Conservation (phyloP, 2,888 invertebrate genomes). For the Drosophila mulleri region DNA sequence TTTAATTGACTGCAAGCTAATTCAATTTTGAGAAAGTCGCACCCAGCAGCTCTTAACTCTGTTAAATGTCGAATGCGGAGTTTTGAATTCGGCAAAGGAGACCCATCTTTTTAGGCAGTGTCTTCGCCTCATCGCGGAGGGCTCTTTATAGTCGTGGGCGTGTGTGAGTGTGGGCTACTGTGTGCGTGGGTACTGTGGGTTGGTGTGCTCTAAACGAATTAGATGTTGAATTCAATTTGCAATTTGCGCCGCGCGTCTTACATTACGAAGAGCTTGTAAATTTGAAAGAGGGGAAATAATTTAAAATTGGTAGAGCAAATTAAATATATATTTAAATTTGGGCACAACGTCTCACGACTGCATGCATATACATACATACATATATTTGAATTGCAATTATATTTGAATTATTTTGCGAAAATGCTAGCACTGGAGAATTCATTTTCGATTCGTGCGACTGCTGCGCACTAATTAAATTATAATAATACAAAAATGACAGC, state of each 20-base stretch:
- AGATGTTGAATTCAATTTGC: slow-evolving; percentile 55
- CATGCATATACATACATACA: neutral
- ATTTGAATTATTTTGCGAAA: slow-evolving; percentile 58
- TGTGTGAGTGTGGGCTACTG: neutral
- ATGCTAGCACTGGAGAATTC: slow-evolving; percentile 13
- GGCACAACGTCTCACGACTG: slow-evolving; percentile 45
- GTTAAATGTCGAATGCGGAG: slow-evolving; percentile 21
- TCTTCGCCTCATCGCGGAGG: slow-evolving; percentile 7
- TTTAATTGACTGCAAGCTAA: slow-evolving; percentile 75
- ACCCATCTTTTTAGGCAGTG: slow-evolving; percentile 8
- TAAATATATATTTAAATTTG: slow-evolving; percentile 75
- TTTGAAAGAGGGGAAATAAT: slow-evolving; percentile 19
- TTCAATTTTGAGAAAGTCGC: slow-evolving; percentile 60
- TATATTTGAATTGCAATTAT: slow-evolving; percentile 31
- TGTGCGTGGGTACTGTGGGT: neutral
- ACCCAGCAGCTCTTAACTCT: slow-evolving; percentile 32
- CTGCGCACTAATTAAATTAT: slow-evolving; percentile 31
- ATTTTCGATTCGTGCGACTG: slow-evolving; percentile 31
- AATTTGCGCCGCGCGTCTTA: slow-evolving; percentile 34
- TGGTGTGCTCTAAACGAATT: slow-evolving; percentile 53
- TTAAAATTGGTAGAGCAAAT: slow-evolving; percentile 43
- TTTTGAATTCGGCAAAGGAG: slow-evolving; percentile 12
- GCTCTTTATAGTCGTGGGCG: slow-evolving; percentile 14
- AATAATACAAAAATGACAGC: slow-evolving; percentile 16
- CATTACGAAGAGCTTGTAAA: slow-evolving; percentile 19